Conservation (phyloP, 2,797 vertebrate genomes). For the Gymnocypris eckloni region DNA sequence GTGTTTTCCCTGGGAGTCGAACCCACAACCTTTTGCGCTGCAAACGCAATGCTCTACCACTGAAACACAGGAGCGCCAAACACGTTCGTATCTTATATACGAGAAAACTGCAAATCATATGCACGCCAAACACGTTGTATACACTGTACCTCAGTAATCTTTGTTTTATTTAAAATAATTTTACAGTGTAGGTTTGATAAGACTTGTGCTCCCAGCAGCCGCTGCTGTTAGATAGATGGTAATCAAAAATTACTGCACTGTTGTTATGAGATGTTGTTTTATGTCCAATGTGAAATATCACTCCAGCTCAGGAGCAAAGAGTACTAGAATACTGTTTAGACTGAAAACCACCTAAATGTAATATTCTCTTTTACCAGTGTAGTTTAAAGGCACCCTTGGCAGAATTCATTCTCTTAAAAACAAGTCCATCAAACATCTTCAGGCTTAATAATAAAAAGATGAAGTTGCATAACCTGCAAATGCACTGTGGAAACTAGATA, state of each 20-base stretch:
- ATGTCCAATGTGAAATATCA: slow-evolving; percentile 12
- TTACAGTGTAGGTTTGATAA: neutral
- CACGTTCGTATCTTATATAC: no score
- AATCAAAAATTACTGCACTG: slow-evolving; percentile 1
- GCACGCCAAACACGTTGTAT: no score
- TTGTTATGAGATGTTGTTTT: neutral
- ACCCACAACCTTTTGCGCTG: no score
- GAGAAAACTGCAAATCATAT: no score
- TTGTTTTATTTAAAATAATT: neutral
- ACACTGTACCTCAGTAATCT: neutral
- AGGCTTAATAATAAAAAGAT: neutral
- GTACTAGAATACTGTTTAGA: neutral
- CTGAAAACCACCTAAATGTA: slow-evolving; percentile 8
- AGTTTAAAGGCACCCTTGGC: neutral
- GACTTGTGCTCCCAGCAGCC: neutral
- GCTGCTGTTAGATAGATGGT: neutral
- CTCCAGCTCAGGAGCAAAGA: slow-evolving; percentile 1
- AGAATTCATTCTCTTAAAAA: neutral
- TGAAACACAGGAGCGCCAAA: no score
- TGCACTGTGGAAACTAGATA: neutral
- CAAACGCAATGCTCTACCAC: no score
- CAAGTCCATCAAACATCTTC: slow-evolving; percentile 26
- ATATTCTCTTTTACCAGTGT: neutral
- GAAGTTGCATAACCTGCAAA: neutral
- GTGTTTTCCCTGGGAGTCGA: no score